These are phyloP conservation scores for Nyleta sp. DNA, from an alignment of 2,888 invertebrate species.

Conservation along the genomic window DNA sequence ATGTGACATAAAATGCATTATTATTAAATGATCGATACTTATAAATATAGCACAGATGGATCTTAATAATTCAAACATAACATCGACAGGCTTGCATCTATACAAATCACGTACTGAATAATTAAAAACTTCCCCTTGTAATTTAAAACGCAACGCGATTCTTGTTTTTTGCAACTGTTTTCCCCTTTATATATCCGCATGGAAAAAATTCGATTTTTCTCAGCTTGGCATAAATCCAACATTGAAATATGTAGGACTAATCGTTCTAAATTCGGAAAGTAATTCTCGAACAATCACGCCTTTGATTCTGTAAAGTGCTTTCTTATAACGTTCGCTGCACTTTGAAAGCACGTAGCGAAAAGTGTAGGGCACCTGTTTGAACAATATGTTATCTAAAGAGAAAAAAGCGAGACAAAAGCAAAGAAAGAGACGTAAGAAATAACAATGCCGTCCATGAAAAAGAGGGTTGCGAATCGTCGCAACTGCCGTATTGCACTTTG, in stretches of 20 bases:
- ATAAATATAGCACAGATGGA: too few relatives aligned
- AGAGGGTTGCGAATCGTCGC: constrained; percentile 50
- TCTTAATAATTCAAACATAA: too few relatives aligned
- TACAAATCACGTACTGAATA: too few relatives aligned
- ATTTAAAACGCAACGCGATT: neutral
- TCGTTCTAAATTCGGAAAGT: constrained; percentile 57
- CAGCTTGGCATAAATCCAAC: constrained; percentile 30
- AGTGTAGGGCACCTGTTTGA: constrained; percentile 59
- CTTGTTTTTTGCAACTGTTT: neutral
- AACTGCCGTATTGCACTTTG: constrained; percentile 62
- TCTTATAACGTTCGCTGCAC: constrained; percentile 52
- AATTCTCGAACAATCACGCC: constrained; percentile 51
- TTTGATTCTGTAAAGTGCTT: constrained; percentile 62
- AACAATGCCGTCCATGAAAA: constrained; percentile 57
- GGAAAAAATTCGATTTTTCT: neutral
- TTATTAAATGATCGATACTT: too few relatives aligned
- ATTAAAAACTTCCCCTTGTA: too few relatives aligned
- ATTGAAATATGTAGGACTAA: constrained; percentile 47
- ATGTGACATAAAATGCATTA: too few relatives aligned
- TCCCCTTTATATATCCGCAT: neutral
- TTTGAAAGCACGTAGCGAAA: constrained; percentile 53
- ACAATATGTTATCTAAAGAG: constrained; percentile 59
- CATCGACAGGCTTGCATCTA: too few relatives aligned
- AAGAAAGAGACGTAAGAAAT: constrained; percentile 53
- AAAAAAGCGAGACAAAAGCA: constrained; percentile 42